Conservation (phyloP, 1,140 invertebrate species). For the Anastrepha ludens region DNA sequence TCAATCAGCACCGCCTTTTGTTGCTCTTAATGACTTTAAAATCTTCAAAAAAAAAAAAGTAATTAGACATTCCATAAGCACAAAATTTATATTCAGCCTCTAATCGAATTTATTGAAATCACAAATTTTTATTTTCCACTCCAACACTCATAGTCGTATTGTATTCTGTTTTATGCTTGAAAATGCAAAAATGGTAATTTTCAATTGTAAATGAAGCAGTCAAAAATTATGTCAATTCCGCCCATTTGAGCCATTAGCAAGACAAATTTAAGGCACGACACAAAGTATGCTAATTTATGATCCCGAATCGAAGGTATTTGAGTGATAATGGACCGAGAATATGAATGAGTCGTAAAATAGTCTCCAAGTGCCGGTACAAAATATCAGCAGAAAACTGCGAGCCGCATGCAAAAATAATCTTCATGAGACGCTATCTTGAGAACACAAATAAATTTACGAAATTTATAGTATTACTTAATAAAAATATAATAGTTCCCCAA, state of each 20-base stretch:
- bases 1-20: background rate
- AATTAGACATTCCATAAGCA: slow-evolving; percentile 44
- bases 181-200: background rate
- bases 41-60: background rate
- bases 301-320: background rate
- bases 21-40: slow-evolving; percentile 2
- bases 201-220: background rate
- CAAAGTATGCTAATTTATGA: background rate
- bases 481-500: no score
- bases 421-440: no score
- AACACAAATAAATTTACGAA: no score
- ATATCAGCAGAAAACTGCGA: no score
- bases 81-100: slow-evolving; percentile 26
- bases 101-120: slow-evolving; percentile 47
- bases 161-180: no score
- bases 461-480: no score
- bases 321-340: no score
- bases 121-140: slow-evolving; percentile 23
- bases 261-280: background rate
- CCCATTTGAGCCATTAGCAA: background rate
- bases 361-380: no score
- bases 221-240: slow-evolving; percentile 9
- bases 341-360: no score
- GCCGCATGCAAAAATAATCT: no score
- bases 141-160: background rate